These are phyloP conservation scores for Drosophila ezoana DNA, from an alignment of 2,888 invertebrate species.

Conservation along the genomic window DNA sequence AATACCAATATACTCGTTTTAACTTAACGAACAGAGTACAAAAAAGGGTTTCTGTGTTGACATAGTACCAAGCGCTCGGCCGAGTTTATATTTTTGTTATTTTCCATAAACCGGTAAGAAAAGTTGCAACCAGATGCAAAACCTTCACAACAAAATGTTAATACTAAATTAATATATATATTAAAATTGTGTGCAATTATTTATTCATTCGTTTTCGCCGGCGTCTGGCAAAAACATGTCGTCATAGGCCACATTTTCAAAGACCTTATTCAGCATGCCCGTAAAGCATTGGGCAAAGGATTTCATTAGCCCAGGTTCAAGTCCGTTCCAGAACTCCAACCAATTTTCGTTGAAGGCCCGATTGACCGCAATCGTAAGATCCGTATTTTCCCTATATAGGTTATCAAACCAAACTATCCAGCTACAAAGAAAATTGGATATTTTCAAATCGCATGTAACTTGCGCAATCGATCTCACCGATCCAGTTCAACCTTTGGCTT, in stretches of 20 bases:
- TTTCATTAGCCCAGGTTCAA: slow-evolving; percentile 36
- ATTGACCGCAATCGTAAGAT: slow-evolving; percentile 53
- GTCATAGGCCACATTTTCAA: slow-evolving; percentile 56
- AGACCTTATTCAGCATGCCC: slow-evolving; percentile 41
- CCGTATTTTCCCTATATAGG: slow-evolving; percentile 58
- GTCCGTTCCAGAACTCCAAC: slow-evolving; percentile 62
- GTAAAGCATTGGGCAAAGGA: slow-evolving; percentile 25
- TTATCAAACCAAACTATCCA: slow-evolving; percentile 53
- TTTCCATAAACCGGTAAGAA: too few relatives aligned
- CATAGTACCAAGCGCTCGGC: too few relatives aligned
- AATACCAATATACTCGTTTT: neutral
- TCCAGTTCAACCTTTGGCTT: slow-evolving; percentile 50
- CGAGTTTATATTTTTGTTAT: too few relatives aligned
- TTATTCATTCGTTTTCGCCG: neutral
- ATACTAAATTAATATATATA: neutral
- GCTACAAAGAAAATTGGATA: slow-evolving; percentile 15
- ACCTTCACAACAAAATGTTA: too few relatives aligned
- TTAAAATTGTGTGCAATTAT: neutral
- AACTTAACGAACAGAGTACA: neutral
- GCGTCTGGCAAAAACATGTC: slow-evolving; percentile 55
- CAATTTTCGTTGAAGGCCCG: slow-evolving; percentile 51
- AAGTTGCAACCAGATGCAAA: too few relatives aligned
- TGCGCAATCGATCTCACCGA: slow-evolving; percentile 48
- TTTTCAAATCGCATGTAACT: neutral
- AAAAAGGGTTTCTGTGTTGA: too few relatives aligned